These are phyloP conservation scores for Crax fasciolata DNA, from an alignment of 2,797 vertebrate genomes.

Conservation along the genomic window DNA sequence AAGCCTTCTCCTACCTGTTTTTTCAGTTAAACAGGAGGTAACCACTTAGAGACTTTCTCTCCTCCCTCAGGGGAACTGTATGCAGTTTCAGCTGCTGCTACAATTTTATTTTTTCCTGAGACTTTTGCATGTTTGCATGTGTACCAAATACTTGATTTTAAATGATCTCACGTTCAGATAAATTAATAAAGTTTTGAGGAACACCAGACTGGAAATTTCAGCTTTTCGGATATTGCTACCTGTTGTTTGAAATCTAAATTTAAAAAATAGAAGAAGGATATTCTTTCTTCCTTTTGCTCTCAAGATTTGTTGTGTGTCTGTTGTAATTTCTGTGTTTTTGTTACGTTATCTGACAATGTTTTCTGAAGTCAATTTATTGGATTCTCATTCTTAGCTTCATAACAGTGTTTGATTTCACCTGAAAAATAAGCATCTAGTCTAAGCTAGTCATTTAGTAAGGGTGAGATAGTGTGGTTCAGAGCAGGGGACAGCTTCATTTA, in stretches of 20 bases:
- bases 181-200: neutral
- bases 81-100: neutral
- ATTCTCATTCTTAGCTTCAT: slow-evolving; percentile 10
- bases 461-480: accelerated
- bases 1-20: slow-evolving; percentile 51
- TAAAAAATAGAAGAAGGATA: neutral
- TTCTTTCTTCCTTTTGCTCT: neutral
- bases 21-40: slow-evolving; percentile 58
- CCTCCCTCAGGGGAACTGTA: neutral
- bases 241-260: neutral
- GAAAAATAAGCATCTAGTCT: neutral
- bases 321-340: neutral
- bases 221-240: neutral
- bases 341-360: neutral
- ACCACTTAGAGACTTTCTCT: slow-evolving; percentile 35
- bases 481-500: neutral
- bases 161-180: accelerated
- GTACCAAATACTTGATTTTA: neutral
- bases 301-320: neutral
- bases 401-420: neutral
- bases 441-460: neutral
- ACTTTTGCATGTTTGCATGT: neutral
- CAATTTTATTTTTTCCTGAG: neutral
- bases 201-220: neutral
- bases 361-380: neutral